A percentile compares a stretch with the other conserved stretches of the same genome.
phyloP scores from a whole-genome alignment of 2,113 vertebrate genomes.

The Sphyrna mokarran region DNA sequence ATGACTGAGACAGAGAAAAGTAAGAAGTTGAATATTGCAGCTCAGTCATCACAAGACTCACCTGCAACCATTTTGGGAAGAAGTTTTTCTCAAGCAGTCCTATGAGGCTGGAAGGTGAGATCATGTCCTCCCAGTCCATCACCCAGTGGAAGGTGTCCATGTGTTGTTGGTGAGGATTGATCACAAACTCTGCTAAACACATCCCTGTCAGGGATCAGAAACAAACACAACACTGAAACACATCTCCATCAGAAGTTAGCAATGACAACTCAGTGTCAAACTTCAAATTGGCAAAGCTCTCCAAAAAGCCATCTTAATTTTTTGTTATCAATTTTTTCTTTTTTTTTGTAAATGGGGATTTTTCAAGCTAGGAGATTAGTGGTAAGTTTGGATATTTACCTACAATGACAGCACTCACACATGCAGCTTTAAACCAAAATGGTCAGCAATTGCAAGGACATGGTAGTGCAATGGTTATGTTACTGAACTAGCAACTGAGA shows the following conservation, averaged over 20 bases:
- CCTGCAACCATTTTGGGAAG: conserved; percentile 96
- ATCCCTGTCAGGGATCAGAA: conserved; percentile 57
- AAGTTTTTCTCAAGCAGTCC: conserved; percentile 92
- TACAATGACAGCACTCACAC: background rate
- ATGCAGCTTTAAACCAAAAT: background rate
- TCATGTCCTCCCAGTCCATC: conserved; percentile 95
- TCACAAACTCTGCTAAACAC: conserved; percentile 82
- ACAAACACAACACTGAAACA: background rate
- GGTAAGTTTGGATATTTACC: background rate
- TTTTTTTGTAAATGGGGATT: background rate
- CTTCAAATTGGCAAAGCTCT: background rate
- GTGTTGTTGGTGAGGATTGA: conserved; percentile 96
- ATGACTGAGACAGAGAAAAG: background rate
- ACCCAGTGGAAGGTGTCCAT: conserved; percentile 96
- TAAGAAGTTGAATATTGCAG: background rate
- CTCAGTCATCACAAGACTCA: conserved; percentile 43
- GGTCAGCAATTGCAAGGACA: background rate
- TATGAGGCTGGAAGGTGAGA: conserved; percentile 85
- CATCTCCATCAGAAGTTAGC: background rate
- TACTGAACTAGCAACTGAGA: too few species aligned
- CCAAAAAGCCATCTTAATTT: background rate
- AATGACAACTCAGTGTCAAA: background rate
- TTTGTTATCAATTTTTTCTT: background rate
- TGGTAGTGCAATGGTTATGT: background rate
- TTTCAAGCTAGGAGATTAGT: background rate